Conservation (phyloP, 2,888 invertebrate genomes). For the Phengaris alcon region DNA sequence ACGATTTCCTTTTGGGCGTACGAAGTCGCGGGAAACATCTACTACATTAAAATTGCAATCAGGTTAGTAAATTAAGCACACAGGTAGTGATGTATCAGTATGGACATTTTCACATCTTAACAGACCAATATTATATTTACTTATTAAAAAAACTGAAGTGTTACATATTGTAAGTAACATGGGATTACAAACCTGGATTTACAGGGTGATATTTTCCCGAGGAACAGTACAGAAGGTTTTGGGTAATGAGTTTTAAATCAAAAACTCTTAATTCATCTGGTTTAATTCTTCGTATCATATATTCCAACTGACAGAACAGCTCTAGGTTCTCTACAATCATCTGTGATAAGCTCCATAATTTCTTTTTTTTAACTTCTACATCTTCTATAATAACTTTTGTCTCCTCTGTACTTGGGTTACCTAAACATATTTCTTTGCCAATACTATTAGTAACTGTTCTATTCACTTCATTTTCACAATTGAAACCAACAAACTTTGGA, state of each 20-base stretch:
- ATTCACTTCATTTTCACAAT: background rate
- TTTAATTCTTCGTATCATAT: slow-evolving; percentile 27
- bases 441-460: background rate
- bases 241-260: slow-evolving; percentile 34
- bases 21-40: too few relatives aligned
- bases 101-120: too few relatives aligned
- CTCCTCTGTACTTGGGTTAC: background rate
- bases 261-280: slow-evolving; percentile 28
- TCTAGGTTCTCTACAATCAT: slow-evolving; percentile 30
- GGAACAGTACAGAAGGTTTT: slow-evolving; percentile 31
- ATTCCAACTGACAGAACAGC: slow-evolving; percentile 35
- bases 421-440: slow-evolving; percentile 3
- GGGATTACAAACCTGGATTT: background rate
- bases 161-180: too few relatives aligned
- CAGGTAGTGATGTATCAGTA: too few relatives aligned
- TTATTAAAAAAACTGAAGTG: too few relatives aligned
- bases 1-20: too few relatives aligned
- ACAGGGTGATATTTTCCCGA: background rate
- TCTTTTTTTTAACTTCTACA: slow-evolving; percentile 3
- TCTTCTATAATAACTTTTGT: background rate
- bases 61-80: too few relatives aligned
- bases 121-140: too few relatives aligned
- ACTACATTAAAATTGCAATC: too few relatives aligned
- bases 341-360: slow-evolving; percentile 26
- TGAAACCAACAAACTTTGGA: background rate